Base-by-base conservation (phyloP, 2,888 invertebrate genomes). In the Carterocephalus palaemon region DNA sequence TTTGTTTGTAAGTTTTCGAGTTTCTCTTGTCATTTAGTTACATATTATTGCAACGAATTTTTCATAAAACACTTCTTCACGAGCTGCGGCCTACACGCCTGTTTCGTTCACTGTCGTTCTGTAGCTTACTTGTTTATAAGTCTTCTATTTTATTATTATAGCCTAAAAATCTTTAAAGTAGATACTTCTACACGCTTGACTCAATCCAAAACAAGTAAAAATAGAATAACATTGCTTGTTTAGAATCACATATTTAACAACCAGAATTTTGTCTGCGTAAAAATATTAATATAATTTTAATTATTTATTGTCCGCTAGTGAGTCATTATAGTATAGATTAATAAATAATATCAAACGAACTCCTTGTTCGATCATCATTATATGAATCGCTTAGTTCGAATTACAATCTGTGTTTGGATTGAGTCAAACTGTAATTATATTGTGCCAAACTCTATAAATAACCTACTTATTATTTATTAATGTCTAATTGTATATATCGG, bases 21-120 rank as follows among this genome's bases (percentile, higher is more conserved):
- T 28, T 42, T 12, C 26, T 6, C 24, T 2, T 19, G 2, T 33
- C 4, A 17, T 41, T 24, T 41, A 5, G n/a, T 41, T 41, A 16
- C 13, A 29, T n/a, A n/a, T 29, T 12, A 24, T 59, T 57, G 59
- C 62, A 64, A 65, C 64, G 68, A 70, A 64, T 61, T 57, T 53
- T 47, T 54, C 40, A 47, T 15, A 19, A n/a, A 9, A 34, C 37
- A 36, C 20, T 47, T 37, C 29, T 37, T 20, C 13, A 39, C 38
- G 31, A 22, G 17, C 17, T 19, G 20, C 28, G 46, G 46, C 39
- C 34, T 46, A 46, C 33, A 33, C 33, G 28, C 33, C 37, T 32
- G 12, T 46, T 46, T 33, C 6, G 15, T 34, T 42, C 3, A 26
- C 19, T 34, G 12, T 19, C 15, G 28, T 41, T 24, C 9, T 17